Conservation (phyloP, 2,888 invertebrate genomes). For the Meiosimyza platycephala region DNA sequence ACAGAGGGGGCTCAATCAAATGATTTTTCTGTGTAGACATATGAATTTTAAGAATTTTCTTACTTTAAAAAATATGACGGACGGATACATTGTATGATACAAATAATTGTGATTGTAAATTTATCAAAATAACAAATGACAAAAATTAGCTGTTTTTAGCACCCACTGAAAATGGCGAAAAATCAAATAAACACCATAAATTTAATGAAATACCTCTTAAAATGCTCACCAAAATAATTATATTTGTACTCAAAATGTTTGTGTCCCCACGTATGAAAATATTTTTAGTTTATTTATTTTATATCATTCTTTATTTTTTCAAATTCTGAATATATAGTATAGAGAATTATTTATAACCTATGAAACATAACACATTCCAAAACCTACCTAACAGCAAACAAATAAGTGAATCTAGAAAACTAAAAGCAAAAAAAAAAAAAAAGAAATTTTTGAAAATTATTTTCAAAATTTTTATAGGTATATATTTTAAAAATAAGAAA, state of each 20-base stretch:
- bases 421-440: conserved; percentile 1
- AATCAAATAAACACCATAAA: background rate
- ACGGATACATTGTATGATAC: no score
- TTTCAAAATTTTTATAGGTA: conserved; percentile 17
- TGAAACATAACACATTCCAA: conserved; percentile 66
- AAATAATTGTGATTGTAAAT: no score
- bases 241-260: no score
- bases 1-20: no score
- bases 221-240: background rate
- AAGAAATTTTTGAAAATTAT: conserved; percentile 29
- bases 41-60: no score
- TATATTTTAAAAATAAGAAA: conserved; percentile 34
- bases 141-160: no score
- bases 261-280: conserved; percentile 2
- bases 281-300: conserved; percentile 31
- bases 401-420: conserved; percentile 28
- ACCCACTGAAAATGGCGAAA: background rate
- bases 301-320: conserved; percentile 24
- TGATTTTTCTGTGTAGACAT: no score
- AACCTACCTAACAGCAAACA: conserved; percentile 38
- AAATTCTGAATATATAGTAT: conserved; percentile 36
- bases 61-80: no score
- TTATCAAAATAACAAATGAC: no score
- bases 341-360: conserved; percentile 49
- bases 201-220: background rate